A percentile compares a stretch with the other conserved stretches of the same genome.
Evolutionary conservation across 1,140 invertebrate genomes (phyloP).

Genomic region (Zaprionus gabonicus): DNA sequence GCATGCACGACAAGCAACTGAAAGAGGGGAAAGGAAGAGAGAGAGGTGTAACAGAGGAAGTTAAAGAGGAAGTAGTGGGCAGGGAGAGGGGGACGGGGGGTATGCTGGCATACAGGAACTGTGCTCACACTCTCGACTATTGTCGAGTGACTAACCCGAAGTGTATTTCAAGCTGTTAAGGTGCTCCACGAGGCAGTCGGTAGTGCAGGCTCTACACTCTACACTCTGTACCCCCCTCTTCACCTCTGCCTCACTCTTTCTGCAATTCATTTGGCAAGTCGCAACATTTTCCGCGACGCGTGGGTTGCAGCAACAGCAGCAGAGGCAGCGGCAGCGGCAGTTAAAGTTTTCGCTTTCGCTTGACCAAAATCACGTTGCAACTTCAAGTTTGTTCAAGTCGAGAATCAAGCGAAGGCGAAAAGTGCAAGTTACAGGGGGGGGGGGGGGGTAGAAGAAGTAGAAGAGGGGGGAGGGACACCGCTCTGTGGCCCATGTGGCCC

Average conservation of each 20-base stretch:
- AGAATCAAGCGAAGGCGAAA: slow-evolving; percentile 35
- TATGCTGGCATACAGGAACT: slow-evolving; percentile 1
- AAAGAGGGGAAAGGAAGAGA: neutral
- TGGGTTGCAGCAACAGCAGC: slow-evolving; percentile 1
- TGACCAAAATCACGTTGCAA: slow-evolving; percentile 40
- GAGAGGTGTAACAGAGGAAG: neutral
- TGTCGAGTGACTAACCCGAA: slow-evolving; percentile 39
- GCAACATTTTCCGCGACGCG: slow-evolving; percentile 1
- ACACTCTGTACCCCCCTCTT: neutral
- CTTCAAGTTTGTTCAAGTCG: slow-evolving; percentile 6
- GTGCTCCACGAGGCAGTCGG: slow-evolving; percentile 24
- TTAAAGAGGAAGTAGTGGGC: neutral
- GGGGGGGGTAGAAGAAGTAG: neutral
- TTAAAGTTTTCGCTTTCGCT: slow-evolving; percentile 49
- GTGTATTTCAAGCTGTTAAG: slow-evolving; percentile 40
- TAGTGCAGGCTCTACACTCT: slow-evolving; percentile 11
- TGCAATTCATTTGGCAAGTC: slow-evolving; percentile 14
- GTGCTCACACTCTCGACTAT: slow-evolving; percentile 23
- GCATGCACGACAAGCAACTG: slow-evolving; percentile 28
- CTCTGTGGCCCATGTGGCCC: neutral
- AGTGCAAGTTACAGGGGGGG: slow-evolving; percentile 32
- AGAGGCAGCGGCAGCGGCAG: slow-evolving; percentile 16
- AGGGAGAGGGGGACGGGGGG: neutral
- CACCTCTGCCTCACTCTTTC: neutral
- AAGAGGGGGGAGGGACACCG: neutral